Evolutionary conservation across 2,888 invertebrate species (phyloP), one percentile per base, ranked within the genome.

Genomic region (Cephus runcator): DNA sequence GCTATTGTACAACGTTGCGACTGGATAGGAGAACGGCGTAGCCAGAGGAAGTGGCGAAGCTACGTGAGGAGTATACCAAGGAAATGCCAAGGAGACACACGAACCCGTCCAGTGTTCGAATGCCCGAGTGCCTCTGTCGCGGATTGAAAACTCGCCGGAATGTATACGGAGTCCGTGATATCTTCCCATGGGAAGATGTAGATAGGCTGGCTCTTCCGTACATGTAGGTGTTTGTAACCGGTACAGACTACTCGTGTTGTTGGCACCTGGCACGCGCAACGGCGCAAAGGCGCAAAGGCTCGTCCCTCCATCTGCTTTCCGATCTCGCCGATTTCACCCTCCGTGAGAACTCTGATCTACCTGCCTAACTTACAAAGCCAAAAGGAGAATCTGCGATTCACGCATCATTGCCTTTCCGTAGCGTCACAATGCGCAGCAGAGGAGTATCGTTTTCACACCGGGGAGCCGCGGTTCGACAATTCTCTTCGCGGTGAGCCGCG

Each of bases 221-320:
- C 23, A 56, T 9, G 56, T 56, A 56, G 56, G 56, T 56, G 56
- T 56, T 9, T 23, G 73, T 56, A 76, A 30, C 30, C 56, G 73
- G 34, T 56, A 73, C 56, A 75, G 75, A 73, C 15, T 76, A 75
- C 73, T 78, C 74, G 73, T 71, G 73, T 77, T 76, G 73, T 73
- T 79, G 81, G 81, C 81, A 81, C 81, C 81, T 81, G 81, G 81
- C 81, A 81, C 80, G 81, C 80, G 81, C 78, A 80, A 80, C 79
- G 76, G 79, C 79, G 81, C 80, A 77, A 69, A 69, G 76, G 79
- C 80, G 81, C 80, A 77, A 69, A 69, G 73, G 74, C 79, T 78
- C 81, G 75, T 69, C 69, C 68, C 40, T 73, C 73, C 30, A 77
- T 79, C 35, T 79, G 75, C 56, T 56, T 56, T 23, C 15, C 56